These are phyloP conservation scores for Sterrhoptilus dennistouni DNA, from an alignment of 2,113 vertebrate species.

Conservation along the genomic window DNA sequence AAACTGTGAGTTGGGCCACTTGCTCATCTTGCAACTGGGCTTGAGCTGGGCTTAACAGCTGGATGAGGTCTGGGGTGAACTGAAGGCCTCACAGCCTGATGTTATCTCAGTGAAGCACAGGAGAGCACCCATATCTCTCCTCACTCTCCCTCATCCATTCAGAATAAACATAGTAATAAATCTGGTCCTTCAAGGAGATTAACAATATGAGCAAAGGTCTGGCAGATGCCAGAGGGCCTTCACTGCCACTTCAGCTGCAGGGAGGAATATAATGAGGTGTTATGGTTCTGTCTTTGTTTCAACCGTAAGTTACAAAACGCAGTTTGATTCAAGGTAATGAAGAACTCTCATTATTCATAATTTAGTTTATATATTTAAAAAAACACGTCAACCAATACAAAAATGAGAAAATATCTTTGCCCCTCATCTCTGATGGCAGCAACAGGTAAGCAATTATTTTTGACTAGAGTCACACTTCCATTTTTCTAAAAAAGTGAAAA, in stretches of 20 bases:
- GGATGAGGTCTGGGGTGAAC: not conserved
- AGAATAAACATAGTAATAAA: not conserved
- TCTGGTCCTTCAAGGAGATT: not conserved
- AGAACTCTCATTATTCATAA: not conserved
- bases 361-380: not conserved
- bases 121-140: fast-evolving
- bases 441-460: not conserved
- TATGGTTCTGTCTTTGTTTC: not conserved
- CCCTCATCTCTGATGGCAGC: not conserved
- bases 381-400: not conserved
- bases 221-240: not conserved
- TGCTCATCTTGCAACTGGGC: not conserved
- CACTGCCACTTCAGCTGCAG: not conserved
- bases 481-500: not conserved
- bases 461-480: not conserved
- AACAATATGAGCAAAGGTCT: not conserved
- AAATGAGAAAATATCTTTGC: not conserved
- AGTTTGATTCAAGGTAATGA: not conserved
- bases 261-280: not conserved
- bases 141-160: not conserved
- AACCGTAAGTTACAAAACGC: not conserved
- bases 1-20: not conserved
- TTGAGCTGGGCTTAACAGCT: not conserved
- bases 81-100: not conserved
- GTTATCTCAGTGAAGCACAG: not conserved